Evolutionary conservation across 2,888 invertebrate species (phyloP).

Genomic region (Pantelozetes paolii): DNA sequence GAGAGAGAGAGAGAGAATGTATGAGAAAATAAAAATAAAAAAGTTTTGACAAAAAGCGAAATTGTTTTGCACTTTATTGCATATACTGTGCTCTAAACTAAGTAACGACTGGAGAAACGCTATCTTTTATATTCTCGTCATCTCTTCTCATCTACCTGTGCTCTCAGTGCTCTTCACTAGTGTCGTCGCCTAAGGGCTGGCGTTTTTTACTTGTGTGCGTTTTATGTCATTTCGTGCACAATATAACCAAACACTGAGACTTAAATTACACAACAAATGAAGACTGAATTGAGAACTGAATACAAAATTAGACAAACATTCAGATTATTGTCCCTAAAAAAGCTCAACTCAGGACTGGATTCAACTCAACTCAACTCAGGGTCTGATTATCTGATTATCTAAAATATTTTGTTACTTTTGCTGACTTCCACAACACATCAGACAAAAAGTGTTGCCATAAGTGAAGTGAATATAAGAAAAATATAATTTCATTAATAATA

Average conservation of each 20-base stretch:
- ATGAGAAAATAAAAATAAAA: neutral
- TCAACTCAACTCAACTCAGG: no score
- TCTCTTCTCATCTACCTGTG: neutral
- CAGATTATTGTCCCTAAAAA: constrained; percentile 15
- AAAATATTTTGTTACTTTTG: neutral
- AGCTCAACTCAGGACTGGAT: no score
- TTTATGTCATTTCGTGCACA: constrained; percentile 34
- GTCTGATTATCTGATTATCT: neutral
- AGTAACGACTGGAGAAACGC: neutral
- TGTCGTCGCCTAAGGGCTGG: constrained; percentile 17
- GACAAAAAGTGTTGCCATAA: neutral
- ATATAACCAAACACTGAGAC: constrained; percentile 27
- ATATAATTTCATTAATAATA: neutral
- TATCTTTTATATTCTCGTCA: neutral
- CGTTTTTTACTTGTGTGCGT: constrained; percentile 34
- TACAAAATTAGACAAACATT: neutral
- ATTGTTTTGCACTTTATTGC: constrained; percentile 27
- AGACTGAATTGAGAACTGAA: neutral
- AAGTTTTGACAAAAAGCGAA: constrained; percentile 21
- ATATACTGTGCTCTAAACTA: neutral
- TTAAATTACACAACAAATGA: neutral
- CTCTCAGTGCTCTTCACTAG: neutral
- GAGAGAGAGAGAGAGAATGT: neutral
- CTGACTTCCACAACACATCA: neutral
- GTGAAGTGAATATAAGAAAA: neutral